Percentiles rank a stretch among this genome's conserved stretches.
phyloP scores from a whole-genome alignment of 2,797 vertebrate genomes.

The Chrosomus eos region DNA sequence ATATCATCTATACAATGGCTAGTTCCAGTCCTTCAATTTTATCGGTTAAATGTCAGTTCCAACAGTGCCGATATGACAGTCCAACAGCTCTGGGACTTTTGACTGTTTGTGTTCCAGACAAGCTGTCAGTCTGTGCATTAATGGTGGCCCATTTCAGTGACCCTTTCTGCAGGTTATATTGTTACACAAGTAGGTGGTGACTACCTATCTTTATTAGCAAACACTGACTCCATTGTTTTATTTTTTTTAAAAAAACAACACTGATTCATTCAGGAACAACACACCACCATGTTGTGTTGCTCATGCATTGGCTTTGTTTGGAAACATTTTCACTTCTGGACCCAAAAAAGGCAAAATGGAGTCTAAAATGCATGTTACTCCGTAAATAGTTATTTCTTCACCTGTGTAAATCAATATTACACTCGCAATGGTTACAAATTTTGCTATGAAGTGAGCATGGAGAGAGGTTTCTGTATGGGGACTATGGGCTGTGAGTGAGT shows the following conservation, averaged over 20 bases:
- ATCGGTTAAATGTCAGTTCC: background rate
- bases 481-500: background rate
- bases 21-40: background rate
- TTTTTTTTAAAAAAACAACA: no score
- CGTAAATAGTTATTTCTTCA: background rate
- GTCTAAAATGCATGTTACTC: background rate
- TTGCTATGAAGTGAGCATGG: background rate
- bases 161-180: background rate
- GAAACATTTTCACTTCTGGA: no score
- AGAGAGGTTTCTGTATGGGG: background rate
- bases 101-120: background rate
- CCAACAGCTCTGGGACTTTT: background rate
- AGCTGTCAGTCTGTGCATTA: background rate
- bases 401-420: background rate
- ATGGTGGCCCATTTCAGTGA: background rate
- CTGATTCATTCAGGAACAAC: background rate
- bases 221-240: background rate
- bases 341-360: background rate
- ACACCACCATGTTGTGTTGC: background rate
- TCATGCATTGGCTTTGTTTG: background rate
- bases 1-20: background rate
- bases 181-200: background rate
- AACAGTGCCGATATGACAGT: background rate
- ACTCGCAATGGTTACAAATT: background rate
- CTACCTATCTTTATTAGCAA: background rate